Conservation (phyloP, 2,888 invertebrate genomes). For the Nephrotoma guestfalica region DNA sequence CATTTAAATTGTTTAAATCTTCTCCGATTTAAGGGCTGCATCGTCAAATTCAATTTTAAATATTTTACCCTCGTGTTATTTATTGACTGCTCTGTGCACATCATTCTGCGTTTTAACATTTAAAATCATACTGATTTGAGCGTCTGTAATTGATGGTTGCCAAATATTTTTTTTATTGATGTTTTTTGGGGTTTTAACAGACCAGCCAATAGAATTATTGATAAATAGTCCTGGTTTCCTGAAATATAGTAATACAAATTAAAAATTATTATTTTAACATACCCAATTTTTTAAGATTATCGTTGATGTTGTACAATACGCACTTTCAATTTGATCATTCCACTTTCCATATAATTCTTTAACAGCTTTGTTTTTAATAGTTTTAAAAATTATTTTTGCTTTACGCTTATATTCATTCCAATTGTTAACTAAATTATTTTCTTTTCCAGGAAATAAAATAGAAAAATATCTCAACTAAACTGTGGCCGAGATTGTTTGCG, state of each 20-base stretch:
- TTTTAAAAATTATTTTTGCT: not conserved
- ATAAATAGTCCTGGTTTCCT: not conserved
- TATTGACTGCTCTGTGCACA: not conserved
- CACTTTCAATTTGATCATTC: not conserved
- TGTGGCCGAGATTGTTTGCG: not conserved
- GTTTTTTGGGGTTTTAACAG: not conserved
- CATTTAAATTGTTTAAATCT: not conserved
- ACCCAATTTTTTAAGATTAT: not conserved
- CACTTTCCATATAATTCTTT: not conserved
- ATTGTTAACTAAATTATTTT: not conserved
- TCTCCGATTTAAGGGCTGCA: not conserved
- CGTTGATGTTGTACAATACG: not conserved
- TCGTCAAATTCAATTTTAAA: not conserved
- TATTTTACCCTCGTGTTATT: not conserved
- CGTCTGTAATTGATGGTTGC: not conserved
- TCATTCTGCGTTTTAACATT: not conserved
- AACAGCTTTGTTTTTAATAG: not conserved
- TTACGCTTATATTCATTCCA: not conserved
- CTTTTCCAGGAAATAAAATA: not conserved
- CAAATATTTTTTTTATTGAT: not conserved
- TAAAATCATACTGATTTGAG: not conserved
- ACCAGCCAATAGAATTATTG: not conserved
- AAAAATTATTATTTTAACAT: not conserved
- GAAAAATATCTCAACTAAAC: not conserved
- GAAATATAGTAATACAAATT: not conserved